Evolutionary conservation across 2,113 vertebrate species (phyloP).

Genomic region (Miniopterus natalensis): DNA sequence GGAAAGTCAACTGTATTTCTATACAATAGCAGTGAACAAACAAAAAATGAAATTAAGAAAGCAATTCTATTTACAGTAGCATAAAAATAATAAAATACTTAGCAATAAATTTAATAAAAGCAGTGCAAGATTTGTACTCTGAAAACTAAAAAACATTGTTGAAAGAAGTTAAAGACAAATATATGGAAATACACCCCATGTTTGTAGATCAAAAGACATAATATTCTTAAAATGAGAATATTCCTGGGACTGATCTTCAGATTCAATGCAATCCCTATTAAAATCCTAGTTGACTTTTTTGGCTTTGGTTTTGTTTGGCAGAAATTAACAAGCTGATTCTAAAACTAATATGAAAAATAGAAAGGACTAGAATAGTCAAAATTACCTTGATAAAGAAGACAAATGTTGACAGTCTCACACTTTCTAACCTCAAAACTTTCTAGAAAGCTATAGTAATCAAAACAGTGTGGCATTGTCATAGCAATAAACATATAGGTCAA

Average conservation of each 20-base stretch:
- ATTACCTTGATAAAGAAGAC: background rate
- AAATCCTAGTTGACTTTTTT: background rate
- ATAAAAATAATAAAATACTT: background rate
- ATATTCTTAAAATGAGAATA: background rate
- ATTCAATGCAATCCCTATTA: background rate
- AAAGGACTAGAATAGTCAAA: background rate
- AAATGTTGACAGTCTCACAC: background rate
- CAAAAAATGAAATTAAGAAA: background rate
- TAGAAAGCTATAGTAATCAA: background rate
- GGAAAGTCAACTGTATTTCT: background rate
- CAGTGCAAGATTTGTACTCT: background rate
- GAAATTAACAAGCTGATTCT: background rate
- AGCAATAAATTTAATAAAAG: background rate
- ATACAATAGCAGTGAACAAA: background rate
- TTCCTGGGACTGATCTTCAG: background rate
- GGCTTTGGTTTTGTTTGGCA: background rate
- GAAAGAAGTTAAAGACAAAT: background rate
- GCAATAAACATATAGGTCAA: background rate
- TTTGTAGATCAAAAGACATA: background rate
- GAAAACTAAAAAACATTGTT: background rate
- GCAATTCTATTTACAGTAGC: background rate
- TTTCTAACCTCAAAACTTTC: background rate
- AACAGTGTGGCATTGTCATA: background rate
- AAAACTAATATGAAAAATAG: background rate
- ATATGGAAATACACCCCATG: background rate